Percentiles rank a stretch among this genome's conserved stretches.
These are phyloP conservation scores for Belgica antarctica DNA, from an alignment of 2,888 invertebrate species.

Conservation along the genomic window DNA sequence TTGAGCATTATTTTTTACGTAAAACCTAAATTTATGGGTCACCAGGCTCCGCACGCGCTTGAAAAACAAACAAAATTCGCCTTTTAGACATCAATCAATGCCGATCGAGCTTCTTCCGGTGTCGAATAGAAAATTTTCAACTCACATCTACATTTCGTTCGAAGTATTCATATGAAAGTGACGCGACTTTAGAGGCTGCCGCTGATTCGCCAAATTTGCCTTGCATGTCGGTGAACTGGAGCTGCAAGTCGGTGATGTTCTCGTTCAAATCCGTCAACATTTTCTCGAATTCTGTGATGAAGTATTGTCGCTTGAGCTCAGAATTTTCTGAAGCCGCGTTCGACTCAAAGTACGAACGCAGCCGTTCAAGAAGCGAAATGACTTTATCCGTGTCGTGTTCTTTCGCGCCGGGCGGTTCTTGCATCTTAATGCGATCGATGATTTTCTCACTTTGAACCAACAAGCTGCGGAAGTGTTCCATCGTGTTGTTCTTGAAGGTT, in stretches of 20 bases:
- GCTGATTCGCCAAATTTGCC: slow-evolving; percentile 72
- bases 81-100: too few relatives aligned
- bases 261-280: slow-evolving; percentile 70
- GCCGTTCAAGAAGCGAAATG: slow-evolving; percentile 61
- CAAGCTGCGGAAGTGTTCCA: slow-evolving; percentile 65
- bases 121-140: slow-evolving; percentile 44
- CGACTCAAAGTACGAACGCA: slow-evolving; percentile 64
- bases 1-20: too few relatives aligned
- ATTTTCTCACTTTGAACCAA: slow-evolving; percentile 68
- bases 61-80: too few relatives aligned
- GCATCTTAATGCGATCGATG: slow-evolving; percentile 65
- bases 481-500: slow-evolving; percentile 62
- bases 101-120: not conserved
- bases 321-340: slow-evolving; percentile 62
- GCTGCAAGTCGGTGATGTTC: slow-evolving; percentile 66
- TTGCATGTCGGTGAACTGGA: slow-evolving; percentile 63
- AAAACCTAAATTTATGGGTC: too few relatives aligned
- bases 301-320: slow-evolving; percentile 64
- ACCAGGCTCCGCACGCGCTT: too few relatives aligned
- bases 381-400: slow-evolving; percentile 69
- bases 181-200: slow-evolving; percentile 67
- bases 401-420: slow-evolving; percentile 68
- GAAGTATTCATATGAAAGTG: slow-evolving; percentile 70
- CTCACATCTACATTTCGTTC: slow-evolving; percentile 74
- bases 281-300: slow-evolving; percentile 66